Evolutionary conservation across 2,797 vertebrate species (phyloP), one percentile per base, ranked within the genome.

Genomic region (Corythornis leucogaster): DNA sequence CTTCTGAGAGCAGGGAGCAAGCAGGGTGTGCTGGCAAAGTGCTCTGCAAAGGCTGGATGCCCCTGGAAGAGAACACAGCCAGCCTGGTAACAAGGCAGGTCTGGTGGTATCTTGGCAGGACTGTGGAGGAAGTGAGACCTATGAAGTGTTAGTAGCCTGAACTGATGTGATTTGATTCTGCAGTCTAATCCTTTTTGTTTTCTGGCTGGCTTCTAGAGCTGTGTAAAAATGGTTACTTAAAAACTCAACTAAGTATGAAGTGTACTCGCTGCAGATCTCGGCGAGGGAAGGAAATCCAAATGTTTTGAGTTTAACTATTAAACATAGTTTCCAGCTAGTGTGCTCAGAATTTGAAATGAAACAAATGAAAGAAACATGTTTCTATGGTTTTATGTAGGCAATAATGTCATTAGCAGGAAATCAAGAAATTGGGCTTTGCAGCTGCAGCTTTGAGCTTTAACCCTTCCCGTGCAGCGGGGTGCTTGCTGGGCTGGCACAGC

Each of bases 281-380:
- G 96, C 33, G 13, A 96, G 95, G 94, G 96, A 85, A 97, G 97
- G 94, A 96, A 96, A 97, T 62, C 95, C 97, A 98, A 98, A 95
- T 98, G 97, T 97, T 98, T 97, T 97, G 96, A 97, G 97, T 98
- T 98, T 98, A 97, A 97, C 96, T 96, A 82, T 98, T 98, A 97
- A 97, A 95, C 97, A 98, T 95, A 98, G 97, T 98, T 98, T 98
- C 98, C 97, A 98, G 96, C 78, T 81, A 96, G 96, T 96, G 97
- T 96, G 92, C 97, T 97, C 97, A 97, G 97, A 98, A 98, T 97
- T 96, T 95, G 97, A 98, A 98, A 97, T 95, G 97, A 98, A 98
- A 97, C 97, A 98, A 97, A 98, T 98, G 97, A 98, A 98, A 98
- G 97, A 98, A 98, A 97, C 97, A 97, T 98, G 97, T 98, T 97